Base-by-base conservation (phyloP, 37 sponge, comb jelly and placozoan genomes). In the Petrosia ficiformis region DNA sequence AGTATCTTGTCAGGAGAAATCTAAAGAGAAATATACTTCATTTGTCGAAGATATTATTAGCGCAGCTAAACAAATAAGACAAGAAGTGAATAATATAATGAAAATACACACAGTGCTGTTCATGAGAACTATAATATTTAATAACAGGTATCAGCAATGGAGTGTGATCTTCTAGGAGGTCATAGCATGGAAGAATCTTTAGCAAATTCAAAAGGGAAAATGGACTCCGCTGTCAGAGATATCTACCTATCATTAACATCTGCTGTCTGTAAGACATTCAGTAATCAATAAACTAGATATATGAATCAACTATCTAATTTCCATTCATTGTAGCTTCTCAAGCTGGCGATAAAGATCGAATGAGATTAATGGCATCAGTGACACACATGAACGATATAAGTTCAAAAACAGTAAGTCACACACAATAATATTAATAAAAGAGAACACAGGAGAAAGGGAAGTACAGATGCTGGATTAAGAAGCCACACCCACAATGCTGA, bases 1-100 rank as follows among this genome's bases (percentile, higher is more conserved):
- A n/a, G n/a, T n/a, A n/a, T n/a, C n/a, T n/a, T n/a, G 73, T 35
- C 57, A 57, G 52, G 73, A 84, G 36, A 80, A 73, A 5, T 35
- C 77, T 24, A 90, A 58, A 68, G 90, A 84, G 16, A 90, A 65
- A 78, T 90, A 84, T 68, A 31, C 8, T 33, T 42, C 54, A 6
- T 72, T 63, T 4, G 86, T 85, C 41, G 68, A 84, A 44, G 77
- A 76, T 29, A 70, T 90, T 4, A 40, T 90, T 1, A 75, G 71
- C 10, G 86, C 90, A 43, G 77, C 90, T 8, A 80, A 69, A 38
- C 85, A 84, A 32, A 80, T 90, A 73, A 76, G 77, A 57, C 82
- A 77, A 59, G 90, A 84, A 65, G 86, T 90, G 64, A 39, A 71
- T 28, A 32, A 19, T 14, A 11, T 61, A 35, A 35, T 16, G 1